Evolutionary conservation across 2,888 invertebrate genomes (phyloP), one percentile per base, ranked within the genome.

Genomic region (Maniola hyperantus): DNA sequence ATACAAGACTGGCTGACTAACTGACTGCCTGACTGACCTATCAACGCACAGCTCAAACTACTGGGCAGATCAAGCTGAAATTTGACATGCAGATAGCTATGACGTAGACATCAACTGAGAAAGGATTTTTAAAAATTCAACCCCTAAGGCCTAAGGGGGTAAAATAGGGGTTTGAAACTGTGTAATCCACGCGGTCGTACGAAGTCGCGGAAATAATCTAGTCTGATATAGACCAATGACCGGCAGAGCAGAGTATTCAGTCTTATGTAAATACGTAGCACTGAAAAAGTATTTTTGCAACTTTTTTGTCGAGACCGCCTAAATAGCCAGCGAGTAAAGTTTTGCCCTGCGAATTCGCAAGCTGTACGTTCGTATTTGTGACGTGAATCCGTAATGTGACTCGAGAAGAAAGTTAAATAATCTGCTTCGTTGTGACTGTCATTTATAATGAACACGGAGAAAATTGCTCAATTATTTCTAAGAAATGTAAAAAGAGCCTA

Each of bases 371-470:
- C 75, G 64, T 69, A 71, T 73, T 71, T 81, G 84, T 85, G 87
- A 81, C 81, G 81, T 77, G 88, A 88, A 88, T 88, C 72, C 79
- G 67, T 85, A 87, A 89, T 87, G 77, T 51, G 44, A 53, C 62
- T 62, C 42, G 39, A 46, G 61, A 59, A 57, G 33, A 65, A 65
- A 69, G 62, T 69, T 57, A 53, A 59, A 67, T 67, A 64, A 55
- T 48, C 57, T 51, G 48, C 57, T 44, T 26, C 42, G 20, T 55
- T 64, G 54, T 18, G 36, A 64, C 64, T 53, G 42, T 42, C 62
- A 63, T 44, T 51, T 54, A 51, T 57, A 57, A 57, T 57, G 42
- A 57, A 42, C 42, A 20, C 13, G 57, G 42, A 20, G 34, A 39
- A 26, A 57, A 42, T 57, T 57, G 57, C 39, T 20, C 42, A 42